These are phyloP conservation scores for Clarias pachynema DNA, from an alignment of 2,797 vertebrate species.

Conservation along the genomic window DNA sequence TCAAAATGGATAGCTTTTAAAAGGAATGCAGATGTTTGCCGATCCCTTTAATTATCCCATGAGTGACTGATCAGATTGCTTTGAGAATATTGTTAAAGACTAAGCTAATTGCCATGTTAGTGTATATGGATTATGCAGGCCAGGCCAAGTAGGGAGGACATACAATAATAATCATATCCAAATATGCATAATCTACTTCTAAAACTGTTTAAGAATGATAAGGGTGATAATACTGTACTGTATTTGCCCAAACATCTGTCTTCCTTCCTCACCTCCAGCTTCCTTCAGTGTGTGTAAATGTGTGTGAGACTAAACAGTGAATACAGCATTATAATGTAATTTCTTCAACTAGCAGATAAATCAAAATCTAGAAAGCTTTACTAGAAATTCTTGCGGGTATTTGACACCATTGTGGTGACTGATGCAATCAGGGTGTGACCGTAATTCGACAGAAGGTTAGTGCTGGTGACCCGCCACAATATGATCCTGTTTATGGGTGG, in stretches of 20 bases:
- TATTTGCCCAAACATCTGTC: conserved; percentile 73
- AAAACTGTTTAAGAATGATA: conserved; percentile 69
- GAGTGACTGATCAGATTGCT: conserved; percentile 12
- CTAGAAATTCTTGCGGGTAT: conserved; percentile 70
- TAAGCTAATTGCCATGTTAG: conserved; percentile 26
- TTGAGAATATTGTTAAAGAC: conserved; percentile 23
- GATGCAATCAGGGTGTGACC: conserved; percentile 73
- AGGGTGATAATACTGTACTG: conserved; percentile 62
- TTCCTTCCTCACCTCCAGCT: conserved; percentile 49
- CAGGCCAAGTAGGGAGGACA: not conserved
- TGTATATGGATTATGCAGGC: conserved; percentile 25
- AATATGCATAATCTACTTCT: conserved; percentile 64
- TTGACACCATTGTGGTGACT: conserved; percentile 78
- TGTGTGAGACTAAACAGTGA: conserved; percentile 69
- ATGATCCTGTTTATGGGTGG: conserved; percentile 68
- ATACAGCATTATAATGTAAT: conserved; percentile 72
- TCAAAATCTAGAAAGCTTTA: conserved; percentile 69
- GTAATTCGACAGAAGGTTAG: conserved; percentile 75
- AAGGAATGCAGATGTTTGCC: not conserved
- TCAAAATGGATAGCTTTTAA: not conserved
- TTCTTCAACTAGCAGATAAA: conserved; percentile 78
- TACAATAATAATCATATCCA: too few relatives aligned
- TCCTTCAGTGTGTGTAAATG: conserved; percentile 20
- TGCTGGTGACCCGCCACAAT: conserved; percentile 71
- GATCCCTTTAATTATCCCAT: conserved; percentile 6